Percentiles rank a stretch among this genome's conserved stretches.
Evolutionary conservation across 1,140 invertebrate species (phyloP).

Genomic region (Drosophila asahinai): DNA sequence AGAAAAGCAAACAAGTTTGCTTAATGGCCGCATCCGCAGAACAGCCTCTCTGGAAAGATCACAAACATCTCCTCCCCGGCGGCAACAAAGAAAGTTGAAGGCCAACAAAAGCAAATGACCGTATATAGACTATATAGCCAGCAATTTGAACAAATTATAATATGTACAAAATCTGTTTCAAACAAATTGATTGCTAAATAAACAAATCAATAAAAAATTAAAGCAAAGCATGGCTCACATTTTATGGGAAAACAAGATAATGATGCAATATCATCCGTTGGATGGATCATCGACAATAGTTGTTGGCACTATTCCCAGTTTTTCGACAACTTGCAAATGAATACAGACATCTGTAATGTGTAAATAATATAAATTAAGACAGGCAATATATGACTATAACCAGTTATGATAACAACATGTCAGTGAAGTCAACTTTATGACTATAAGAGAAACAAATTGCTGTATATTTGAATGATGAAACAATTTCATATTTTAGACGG

Average conservation of each 20-base stretch:
- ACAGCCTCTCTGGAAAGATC: conserved; percentile 38
- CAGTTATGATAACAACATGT: conserved; percentile 36
- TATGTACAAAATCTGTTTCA: conserved; percentile 44
- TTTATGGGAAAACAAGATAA: conserved; percentile 12
- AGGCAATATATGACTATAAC: conserved; percentile 15
- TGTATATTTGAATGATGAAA: neutral
- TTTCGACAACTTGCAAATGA: conserved; percentile 34
- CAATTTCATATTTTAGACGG: conserved; percentile 1
- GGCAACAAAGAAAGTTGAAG: conserved; percentile 82
- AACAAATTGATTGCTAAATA: conserved; percentile 46
- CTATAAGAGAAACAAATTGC: neutral
- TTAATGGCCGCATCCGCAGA: conserved; percentile 69
- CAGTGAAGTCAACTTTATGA: conserved; percentile 2
- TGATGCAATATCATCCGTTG: conserved; percentile 34
- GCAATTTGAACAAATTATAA: conserved; percentile 40
- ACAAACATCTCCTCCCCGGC: conserved; percentile 35
- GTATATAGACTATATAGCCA: conserved; percentile 71
- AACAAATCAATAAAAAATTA: conserved; percentile 26
- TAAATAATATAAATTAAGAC: conserved; percentile 16
- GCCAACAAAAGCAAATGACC: conserved; percentile 73
- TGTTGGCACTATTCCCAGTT: conserved; percentile 14
- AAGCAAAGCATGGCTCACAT: conserved; percentile 1
- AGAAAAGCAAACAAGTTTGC: conserved; percentile 79
- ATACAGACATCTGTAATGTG: conserved; percentile 27
- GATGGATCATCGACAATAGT: conserved; percentile 24